Conservation (phyloP, 2,888 invertebrate species). For the Xestia ashworthii region DNA sequence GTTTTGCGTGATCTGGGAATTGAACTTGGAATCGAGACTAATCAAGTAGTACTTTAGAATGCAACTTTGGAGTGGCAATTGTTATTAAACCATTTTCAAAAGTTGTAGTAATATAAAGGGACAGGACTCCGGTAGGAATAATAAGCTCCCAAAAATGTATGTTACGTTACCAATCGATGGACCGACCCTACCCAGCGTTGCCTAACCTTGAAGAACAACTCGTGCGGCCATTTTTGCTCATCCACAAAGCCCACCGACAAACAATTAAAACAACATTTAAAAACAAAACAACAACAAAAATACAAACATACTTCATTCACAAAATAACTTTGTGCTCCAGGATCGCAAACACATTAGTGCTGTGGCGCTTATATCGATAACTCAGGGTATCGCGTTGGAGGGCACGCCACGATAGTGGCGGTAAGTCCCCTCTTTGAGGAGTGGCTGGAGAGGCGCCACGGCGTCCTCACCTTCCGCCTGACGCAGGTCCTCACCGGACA, state of each 20-base stretch:
- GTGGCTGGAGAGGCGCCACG: no score
- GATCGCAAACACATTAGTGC: slow-evolving; percentile 71
- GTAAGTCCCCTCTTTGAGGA: no score
- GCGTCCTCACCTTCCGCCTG: no score
- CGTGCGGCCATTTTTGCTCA: not conserved
- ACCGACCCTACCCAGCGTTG: not conserved
- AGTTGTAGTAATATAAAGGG: not conserved
- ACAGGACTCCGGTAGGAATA: not conserved
- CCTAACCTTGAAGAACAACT: not conserved
- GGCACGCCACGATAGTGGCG: no score
- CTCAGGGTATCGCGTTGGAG: slow-evolving; percentile 72
- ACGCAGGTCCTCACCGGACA: no score
- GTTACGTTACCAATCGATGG: not conserved
- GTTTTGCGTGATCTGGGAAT: not conserved
- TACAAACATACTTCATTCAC: slow-evolving; percentile 59
- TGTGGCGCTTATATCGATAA: slow-evolving; percentile 73
- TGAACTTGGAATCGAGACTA: no score
- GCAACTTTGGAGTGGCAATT: no score
- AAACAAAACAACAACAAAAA: slow-evolving; percentile 42
- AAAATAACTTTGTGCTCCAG: slow-evolving; percentile 64
- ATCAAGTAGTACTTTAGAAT: no score
- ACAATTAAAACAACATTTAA: not conserved
- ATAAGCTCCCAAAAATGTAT: not conserved
- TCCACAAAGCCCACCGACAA: not conserved
- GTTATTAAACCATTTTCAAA: not conserved